phyloP scores from a whole-genome alignment of 2,888 invertebrate genomes.

The Meghimatium bilineatum region DNA sequence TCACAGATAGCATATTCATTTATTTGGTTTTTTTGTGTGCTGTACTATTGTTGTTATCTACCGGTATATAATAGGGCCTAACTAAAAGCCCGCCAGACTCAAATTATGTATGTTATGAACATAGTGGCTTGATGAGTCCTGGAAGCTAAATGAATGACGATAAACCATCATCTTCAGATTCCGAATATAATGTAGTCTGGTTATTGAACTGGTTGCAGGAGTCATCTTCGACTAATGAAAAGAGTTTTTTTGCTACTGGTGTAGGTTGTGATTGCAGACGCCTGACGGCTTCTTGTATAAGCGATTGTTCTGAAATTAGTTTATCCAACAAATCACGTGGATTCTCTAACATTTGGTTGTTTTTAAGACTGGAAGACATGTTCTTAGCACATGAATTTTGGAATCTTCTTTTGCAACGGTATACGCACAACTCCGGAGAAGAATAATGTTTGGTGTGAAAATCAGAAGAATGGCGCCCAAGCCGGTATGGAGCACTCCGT shows the following conservation, averaged over 20 bases:
- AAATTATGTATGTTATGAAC: too few relatives aligned
- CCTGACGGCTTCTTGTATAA: slow-evolving; percentile 54
- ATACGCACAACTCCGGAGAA: slow-evolving; percentile 18
- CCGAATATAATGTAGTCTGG: slow-evolving; percentile 12
- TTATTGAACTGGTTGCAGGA: slow-evolving; percentile 26
- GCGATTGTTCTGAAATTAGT: slow-evolving; percentile 49
- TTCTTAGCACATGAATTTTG: slow-evolving; percentile 5
- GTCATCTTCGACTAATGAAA: slow-evolving; percentile 34
- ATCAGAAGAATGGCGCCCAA: slow-evolving; percentile 3
- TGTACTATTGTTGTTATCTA: too few relatives aligned
- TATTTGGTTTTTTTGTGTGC: too few relatives aligned
- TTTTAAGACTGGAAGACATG: slow-evolving; percentile 22
- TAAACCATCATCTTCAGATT: slow-evolving; percentile 34
- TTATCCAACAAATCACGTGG: slow-evolving; percentile 44
- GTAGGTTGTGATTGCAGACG: slow-evolving; percentile 43
- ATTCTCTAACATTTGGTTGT: slow-evolving; percentile 18
- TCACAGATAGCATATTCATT: too few relatives aligned
- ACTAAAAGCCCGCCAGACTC: too few relatives aligned
- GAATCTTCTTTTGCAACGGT: slow-evolving; percentile 8
- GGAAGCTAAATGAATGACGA: slow-evolving; percentile 31
- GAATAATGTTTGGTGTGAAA: slow-evolving; percentile 32
- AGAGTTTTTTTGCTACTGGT: background rate
- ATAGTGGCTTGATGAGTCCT: too few relatives aligned
- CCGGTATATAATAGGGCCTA: too few relatives aligned
- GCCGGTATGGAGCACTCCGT: slow-evolving; percentile 39